Evolutionary conservation across 2,797 vertebrate species (phyloP), one percentile per base, ranked within the genome.

Genomic region (Lithobates pipiens): DNA sequence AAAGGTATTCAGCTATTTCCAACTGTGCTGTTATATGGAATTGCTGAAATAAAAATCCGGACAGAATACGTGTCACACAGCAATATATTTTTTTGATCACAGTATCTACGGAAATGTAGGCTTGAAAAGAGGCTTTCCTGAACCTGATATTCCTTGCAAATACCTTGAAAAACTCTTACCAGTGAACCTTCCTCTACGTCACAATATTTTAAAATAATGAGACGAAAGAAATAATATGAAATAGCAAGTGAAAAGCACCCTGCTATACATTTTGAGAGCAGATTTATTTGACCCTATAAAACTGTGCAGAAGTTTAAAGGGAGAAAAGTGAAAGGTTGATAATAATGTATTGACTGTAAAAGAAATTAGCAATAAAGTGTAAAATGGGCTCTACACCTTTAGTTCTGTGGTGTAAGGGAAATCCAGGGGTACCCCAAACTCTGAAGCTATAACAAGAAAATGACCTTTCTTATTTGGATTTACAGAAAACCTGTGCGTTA

Each of bases 1-100:
- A 87, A 87, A 75, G 71, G 71, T 83, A 61, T 80, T 84, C 70
- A 71, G 77, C 63, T 67, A 83, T 80, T 69, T 80, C 86, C 86
- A 75, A 57, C 86, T 80, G 86, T 83, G 86, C 44, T 13, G 44
- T 81, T 79, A 46, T 87, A 42, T 74, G 32, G 65, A 75, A 87
- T 71, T 18, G 54, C 80, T 39, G 61, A 75, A 87, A 83, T 75
- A 80, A 76, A 63, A n/a, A 80, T 65, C 63, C 71, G 44, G 34
- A 34, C 27, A 80, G 74, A 80, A 39, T 70, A 70, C 63, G 70
- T 18, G n/a, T 57, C 27, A 29, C 82, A 79, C 42, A 68, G 76
- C 16, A 72, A 68, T 75, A 72, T 25, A 76, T 39, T 70, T 61
- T 61, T 84, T 79, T 83, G 76, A 83, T 87, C 86, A 83, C 86